Evolutionary conservation across 2,888 invertebrate genomes (phyloP).

Genomic region (Vesta saturnalis): DNA sequence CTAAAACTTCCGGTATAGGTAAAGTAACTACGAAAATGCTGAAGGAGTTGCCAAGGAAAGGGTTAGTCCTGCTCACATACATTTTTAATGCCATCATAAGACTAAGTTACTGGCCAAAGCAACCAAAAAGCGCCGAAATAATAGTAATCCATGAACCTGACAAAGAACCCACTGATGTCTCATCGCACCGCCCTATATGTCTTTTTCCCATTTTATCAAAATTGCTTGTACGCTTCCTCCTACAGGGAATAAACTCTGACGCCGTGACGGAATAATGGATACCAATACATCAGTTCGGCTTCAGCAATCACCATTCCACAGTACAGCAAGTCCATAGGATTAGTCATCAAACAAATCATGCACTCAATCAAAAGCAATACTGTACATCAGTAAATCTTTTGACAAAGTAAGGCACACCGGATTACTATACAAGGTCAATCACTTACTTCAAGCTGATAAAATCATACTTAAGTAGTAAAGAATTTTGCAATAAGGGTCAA

Average conservation of each 20-base stretch:
- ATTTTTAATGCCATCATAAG: constrained; percentile 17
- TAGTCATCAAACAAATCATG: not conserved
- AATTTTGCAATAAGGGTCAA: not conserved
- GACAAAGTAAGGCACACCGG: not conserved
- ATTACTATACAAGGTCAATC: not conserved
- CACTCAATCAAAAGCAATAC: not conserved
- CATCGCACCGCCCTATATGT: not conserved
- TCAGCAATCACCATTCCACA: not conserved
- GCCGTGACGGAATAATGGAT: not conserved
- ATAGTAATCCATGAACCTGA: no score
- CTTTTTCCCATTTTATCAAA: not conserved
- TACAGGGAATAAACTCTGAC: not conserved
- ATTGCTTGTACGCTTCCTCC: not conserved
- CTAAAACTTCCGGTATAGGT: no score
- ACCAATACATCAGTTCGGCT: not conserved
- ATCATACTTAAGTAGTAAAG: not conserved
- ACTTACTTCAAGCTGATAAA: not conserved
- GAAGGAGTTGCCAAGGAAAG: constrained; percentile 6
- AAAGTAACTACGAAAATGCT: not conserved
- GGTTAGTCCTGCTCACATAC: not conserved
- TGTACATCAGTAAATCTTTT: not conserved
- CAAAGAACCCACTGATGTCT: no score
- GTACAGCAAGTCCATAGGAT: not conserved
- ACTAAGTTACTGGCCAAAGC: not conserved
- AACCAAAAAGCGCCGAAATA: constrained; percentile 10